These are phyloP conservation scores for Sebastolobus altivelis DNA, from an alignment of 2,797 vertebrate species.

Conservation along the genomic window DNA sequence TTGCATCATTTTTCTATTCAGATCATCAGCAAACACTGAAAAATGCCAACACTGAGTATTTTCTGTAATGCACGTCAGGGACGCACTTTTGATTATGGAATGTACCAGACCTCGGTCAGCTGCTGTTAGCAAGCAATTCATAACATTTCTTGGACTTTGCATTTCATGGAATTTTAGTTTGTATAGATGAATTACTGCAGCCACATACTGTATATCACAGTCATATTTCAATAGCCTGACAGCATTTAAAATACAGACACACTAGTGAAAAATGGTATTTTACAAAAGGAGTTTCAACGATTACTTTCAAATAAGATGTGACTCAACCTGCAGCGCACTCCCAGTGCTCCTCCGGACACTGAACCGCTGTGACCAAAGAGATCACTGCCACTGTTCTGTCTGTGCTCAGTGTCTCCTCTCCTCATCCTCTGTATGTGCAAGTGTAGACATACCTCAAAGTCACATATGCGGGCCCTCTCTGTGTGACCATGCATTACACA, in stretches of 20 bases:
- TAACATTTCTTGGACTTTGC: constrained; percentile 1
- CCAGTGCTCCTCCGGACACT: too few species aligned
- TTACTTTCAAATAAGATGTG: not conserved
- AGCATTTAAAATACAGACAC: constrained; percentile 8
- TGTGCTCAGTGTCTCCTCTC: too few species aligned
- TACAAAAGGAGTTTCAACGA: not conserved
- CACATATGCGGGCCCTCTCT: too few species aligned
- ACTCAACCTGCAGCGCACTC: not conserved
- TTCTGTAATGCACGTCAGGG: constrained; percentile 29
- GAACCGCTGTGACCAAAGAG: too few species aligned
- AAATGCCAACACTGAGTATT: constrained; percentile 57
- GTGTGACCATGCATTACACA: too few species aligned
- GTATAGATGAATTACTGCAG: constrained; percentile 39
- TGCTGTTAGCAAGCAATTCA: constrained; percentile 27
- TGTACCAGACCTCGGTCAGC: constrained; percentile 28
- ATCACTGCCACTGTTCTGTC: too few species aligned
- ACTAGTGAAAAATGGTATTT: not conserved
- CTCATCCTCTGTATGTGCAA: too few species aligned
- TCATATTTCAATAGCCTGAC: constrained; percentile 16
- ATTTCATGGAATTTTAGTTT: not conserved
- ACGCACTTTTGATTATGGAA: constrained; percentile 34
- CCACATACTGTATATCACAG: not conserved
- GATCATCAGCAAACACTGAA: constrained; percentile 51
- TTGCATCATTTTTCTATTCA: constrained; percentile 42
- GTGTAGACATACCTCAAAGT: too few species aligned